Evolutionary conservation across 2,888 invertebrate genomes (phyloP).

Genomic region (Drosophila pseudotalamancana): DNA sequence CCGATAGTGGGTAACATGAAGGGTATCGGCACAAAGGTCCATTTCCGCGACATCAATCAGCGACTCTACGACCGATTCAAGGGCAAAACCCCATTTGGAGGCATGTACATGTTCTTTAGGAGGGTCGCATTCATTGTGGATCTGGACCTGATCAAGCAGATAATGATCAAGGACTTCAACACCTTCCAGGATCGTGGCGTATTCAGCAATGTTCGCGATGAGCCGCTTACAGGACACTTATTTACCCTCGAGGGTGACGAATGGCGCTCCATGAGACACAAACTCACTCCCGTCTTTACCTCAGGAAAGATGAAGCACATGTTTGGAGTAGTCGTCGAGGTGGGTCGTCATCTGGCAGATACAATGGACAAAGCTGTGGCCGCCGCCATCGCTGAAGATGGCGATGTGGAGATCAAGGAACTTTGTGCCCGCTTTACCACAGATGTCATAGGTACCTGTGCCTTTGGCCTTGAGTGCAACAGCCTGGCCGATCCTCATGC

Average conservation of each 20-base stretch:
- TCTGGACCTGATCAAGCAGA: constrained; percentile 78
- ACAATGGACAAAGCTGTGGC: constrained; percentile 22
- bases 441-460: constrained; percentile 85
- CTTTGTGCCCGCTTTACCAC: constrained; percentile 84
- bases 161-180: constrained; percentile 82
- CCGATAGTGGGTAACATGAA: constrained; percentile 67
- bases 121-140: constrained; percentile 62
- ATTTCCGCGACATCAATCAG: constrained; percentile 64
- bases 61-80: constrained; percentile 70
- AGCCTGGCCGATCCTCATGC: constrained; percentile 83
- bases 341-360: constrained; percentile 30
- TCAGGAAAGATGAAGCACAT: constrained; percentile 85
- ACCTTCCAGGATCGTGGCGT: constrained; percentile 81
- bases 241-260: constrained; percentile 82
- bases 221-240: constrained; percentile 82
- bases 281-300: constrained; percentile 85
- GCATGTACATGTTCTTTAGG: constrained; percentile 67
- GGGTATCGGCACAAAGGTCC: constrained; percentile 58
- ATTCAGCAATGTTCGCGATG: constrained; percentile 72
- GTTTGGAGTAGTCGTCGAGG: constrained; percentile 72
- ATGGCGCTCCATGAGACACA: constrained; percentile 84
- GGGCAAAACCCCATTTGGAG: constrained; percentile 55
- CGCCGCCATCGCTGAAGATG: constrained; percentile 19
- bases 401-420: constrained; percentile 84
- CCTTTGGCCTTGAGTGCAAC: constrained; percentile 85